A percentile compares a stretch with the other conserved stretches of the same genome.
Conservation (phyloP, 2,888 invertebrate species). For the Loripinus fragilis region DNA sequence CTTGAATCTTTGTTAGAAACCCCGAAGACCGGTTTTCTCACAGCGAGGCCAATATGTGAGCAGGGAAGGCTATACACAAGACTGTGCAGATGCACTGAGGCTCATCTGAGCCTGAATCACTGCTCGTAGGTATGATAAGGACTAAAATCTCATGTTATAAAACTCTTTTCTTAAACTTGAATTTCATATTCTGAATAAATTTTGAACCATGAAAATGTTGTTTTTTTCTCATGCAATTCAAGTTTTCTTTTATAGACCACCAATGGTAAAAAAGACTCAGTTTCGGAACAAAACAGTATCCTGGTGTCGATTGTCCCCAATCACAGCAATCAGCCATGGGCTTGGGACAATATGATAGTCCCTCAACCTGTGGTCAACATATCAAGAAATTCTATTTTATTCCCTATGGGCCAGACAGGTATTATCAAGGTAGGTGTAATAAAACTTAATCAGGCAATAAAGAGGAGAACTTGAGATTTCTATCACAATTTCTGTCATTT, state of each 20-base stretch:
- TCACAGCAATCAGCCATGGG: not conserved
- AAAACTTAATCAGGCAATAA: conserved; percentile 20
- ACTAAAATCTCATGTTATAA: no score
- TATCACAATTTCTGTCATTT: conserved; percentile 21
- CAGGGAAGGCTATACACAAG: no score
- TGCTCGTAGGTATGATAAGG: no score
- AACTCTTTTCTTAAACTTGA: no score
- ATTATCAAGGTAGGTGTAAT: conserved; percentile 8
- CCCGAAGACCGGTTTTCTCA: no score
- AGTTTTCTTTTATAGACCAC: conserved; percentile 9
- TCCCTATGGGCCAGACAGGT: not conserved
- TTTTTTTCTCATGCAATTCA: not conserved
- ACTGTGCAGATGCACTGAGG: no score
- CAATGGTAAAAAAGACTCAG: not conserved
- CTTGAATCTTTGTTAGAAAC: no score
- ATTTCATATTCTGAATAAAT: no score
- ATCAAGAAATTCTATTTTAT: not conserved
- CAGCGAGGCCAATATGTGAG: no score
- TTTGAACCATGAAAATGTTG: no score
- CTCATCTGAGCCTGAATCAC: no score
- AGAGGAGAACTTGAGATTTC: conserved; percentile 11
- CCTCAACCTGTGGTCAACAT: not conserved
- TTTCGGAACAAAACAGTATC: not conserved
- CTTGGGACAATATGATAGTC: not conserved
- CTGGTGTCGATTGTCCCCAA: no score